These are phyloP conservation scores for Drosophila littoralis DNA, from an alignment of 1,140 invertebrate species.

Conservation along the genomic window DNA sequence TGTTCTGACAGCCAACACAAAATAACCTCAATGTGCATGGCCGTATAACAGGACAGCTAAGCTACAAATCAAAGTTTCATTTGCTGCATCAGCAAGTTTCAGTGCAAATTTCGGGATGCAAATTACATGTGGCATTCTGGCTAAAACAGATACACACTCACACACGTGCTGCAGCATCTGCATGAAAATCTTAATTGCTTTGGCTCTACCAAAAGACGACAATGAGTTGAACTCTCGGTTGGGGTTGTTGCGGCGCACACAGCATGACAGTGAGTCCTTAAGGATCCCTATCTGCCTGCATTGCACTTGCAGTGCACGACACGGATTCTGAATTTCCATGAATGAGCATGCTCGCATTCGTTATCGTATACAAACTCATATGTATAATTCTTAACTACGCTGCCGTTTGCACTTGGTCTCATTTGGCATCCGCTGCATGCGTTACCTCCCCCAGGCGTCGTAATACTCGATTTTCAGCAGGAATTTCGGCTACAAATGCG, in stretches of 20 bases:
- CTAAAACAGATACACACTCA: conserved; percentile 22
- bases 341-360: neutral
- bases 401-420: neutral
- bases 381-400: neutral
- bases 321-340: conserved; percentile 12
- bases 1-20: conserved; percentile 2
- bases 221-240: conserved; percentile 32
- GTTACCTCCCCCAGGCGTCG: neutral
- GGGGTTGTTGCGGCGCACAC: neutral
- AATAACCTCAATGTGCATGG: conserved; percentile 57
- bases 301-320: neutral
- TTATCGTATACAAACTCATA: conserved; percentile 16
- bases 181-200: conserved; percentile 59
- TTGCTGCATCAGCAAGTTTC: conserved; percentile 60
- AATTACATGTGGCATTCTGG: conserved; percentile 44
- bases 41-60: conserved; percentile 44
- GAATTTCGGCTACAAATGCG: neutral
- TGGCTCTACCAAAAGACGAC: conserved; percentile 30
- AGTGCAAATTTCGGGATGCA: conserved; percentile 56
- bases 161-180: conserved; percentile 29
- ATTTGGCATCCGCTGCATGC: conserved; percentile 4
- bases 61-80: conserved; percentile 68
- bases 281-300: conserved; percentile 9
- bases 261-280: conserved; percentile 4
- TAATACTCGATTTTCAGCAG: conserved; percentile 12